Percentiles rank a stretch among this genome's conserved stretches.
phyloP scores from a whole-genome alignment of 2,113 vertebrate genomes.

The Butastur rufipennis region DNA sequence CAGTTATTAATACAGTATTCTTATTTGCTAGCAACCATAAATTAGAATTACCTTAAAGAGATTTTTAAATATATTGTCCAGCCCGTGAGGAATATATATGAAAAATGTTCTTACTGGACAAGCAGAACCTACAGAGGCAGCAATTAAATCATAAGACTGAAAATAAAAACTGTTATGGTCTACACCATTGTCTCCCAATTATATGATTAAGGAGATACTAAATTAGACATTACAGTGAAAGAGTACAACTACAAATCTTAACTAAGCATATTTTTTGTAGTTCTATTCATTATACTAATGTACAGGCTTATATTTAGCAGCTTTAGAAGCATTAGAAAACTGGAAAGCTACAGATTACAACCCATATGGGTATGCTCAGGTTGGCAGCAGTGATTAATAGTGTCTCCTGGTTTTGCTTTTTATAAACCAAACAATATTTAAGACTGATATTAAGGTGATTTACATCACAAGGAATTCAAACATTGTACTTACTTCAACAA shows the following conservation, averaged over 20 bases:
- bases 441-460: not conserved
- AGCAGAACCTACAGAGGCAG: constrained; percentile 10
- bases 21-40: not conserved
- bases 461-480: not conserved
- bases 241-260: constrained; percentile 23
- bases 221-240: constrained; percentile 14
- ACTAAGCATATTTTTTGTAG: not conserved
- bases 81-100: not conserved
- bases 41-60: not conserved
- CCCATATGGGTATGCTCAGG: not conserved
- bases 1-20: not conserved
- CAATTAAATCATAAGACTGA: constrained; percentile 37
- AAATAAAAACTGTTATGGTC: constrained; percentile 38
- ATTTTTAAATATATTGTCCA: constrained; percentile 1
- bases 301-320: constrained; percentile 17
- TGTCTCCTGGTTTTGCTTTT: constrained; percentile 14
- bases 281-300: not conserved
- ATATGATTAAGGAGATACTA: not conserved
- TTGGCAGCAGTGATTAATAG: not conserved
- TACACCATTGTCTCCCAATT: constrained; percentile 22
- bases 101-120: not conserved
- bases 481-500: not conserved
- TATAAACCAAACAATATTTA: constrained; percentile 20
- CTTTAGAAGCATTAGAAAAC: constrained; percentile 23
- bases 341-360: constrained; percentile 1